These are phyloP conservation scores for Euura lappo DNA, from an alignment of 1,140 invertebrate species.

Conservation along the genomic window DNA sequence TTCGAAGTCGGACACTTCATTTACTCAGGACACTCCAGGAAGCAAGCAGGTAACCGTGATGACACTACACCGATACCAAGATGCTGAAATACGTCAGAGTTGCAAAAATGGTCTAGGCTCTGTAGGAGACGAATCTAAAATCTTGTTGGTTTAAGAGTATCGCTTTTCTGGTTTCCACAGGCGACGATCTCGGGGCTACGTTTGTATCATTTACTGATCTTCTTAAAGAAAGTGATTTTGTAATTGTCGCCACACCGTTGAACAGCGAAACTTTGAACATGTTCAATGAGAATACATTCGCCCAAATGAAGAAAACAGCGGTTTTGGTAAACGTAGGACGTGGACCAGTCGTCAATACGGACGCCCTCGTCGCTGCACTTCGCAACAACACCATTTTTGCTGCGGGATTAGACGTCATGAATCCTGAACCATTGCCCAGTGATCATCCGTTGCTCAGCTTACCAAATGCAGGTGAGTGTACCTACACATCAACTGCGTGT, in stretches of 20 bases:
- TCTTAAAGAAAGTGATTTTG: constrained; percentile 75
- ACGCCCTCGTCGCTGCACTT: constrained; percentile 77
- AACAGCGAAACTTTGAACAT: constrained; percentile 74
- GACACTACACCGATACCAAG: not conserved
- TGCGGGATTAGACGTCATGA: constrained; percentile 89
- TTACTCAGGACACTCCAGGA: constrained; percentile 71
- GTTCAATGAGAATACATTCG: constrained; percentile 74
- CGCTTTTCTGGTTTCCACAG: constrained; percentile 45
- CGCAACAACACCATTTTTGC: constrained; percentile 75
- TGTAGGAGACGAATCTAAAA: constrained; percentile 12
- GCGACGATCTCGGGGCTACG: constrained; percentile 66
- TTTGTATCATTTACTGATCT: constrained; percentile 78
- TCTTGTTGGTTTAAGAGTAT: constrained; percentile 22
- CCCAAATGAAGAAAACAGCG: constrained; percentile 79
- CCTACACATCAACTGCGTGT: too few species aligned
- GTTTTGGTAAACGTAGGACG: constrained; percentile 83
- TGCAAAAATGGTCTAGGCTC: not conserved
- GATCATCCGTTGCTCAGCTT: constrained; percentile 78
- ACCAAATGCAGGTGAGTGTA: constrained; percentile 75
- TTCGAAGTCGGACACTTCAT: constrained; percentile 75
- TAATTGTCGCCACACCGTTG: constrained; percentile 74
- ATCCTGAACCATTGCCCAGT: constrained; percentile 84
- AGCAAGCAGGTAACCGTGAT: constrained; percentile 63
- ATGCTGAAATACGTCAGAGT: not conserved
- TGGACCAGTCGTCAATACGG: constrained; percentile 78